Conservation (phyloP, 2,113 vertebrate genomes). For the Macheiramphus alcinus region DNA sequence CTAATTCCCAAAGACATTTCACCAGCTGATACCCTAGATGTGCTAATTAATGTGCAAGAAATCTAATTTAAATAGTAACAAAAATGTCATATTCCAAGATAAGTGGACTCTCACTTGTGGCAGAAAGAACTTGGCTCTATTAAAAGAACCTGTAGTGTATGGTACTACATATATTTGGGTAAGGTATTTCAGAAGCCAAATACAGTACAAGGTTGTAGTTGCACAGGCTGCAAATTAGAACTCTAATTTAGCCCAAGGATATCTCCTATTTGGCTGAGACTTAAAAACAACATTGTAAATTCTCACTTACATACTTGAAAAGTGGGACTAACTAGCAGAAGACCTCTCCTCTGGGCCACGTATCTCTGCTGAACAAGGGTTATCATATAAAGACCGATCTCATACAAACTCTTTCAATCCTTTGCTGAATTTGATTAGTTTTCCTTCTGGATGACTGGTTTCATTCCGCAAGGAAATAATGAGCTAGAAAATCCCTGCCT, state of each 20-base stretch:
- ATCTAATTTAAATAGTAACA: constrained; percentile 28
- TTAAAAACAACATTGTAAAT: background rate
- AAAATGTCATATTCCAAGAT: background rate
- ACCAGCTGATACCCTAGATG: constrained; percentile 41
- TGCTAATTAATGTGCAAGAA: constrained; percentile 37
- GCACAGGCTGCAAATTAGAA: background rate
- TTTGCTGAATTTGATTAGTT: background rate
- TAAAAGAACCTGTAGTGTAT: background rate
- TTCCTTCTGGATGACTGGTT: background rate
- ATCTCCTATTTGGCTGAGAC: background rate
- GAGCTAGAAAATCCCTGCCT: background rate
- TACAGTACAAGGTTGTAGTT: background rate
- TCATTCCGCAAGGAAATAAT: background rate
- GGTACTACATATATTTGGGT: background rate
- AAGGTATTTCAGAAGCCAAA: background rate
- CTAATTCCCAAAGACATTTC: constrained; percentile 47
- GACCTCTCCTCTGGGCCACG: background rate
- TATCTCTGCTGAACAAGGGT: background rate
- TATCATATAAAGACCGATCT: background rate
- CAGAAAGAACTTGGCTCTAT: background rate
- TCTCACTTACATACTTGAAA: background rate
- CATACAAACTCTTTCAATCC: background rate
- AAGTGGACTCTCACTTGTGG: background rate
- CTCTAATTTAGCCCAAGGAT: background rate
- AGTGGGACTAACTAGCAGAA: background rate